phyloP scores from a whole-genome alignment of 2,113 vertebrate species.

The Neoarius graeffei region DNA sequence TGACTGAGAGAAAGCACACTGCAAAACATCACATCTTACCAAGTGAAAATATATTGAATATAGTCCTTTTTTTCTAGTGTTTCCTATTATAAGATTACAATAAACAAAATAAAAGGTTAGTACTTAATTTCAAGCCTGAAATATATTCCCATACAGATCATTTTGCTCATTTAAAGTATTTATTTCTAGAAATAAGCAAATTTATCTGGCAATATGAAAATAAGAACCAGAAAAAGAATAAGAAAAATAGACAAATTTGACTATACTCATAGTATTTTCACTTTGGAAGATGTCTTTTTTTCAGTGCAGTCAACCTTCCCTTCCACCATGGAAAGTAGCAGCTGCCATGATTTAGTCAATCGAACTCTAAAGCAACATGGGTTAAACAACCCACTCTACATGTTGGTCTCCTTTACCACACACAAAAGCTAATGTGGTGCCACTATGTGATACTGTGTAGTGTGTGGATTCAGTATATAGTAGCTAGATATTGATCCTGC shows the following conservation, averaged over 20 bases:
- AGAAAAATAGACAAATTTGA: neutral
- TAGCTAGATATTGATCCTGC: neutral
- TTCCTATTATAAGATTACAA: too few species aligned
- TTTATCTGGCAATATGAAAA: neutral
- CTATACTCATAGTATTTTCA: neutral
- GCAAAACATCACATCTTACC: neutral
- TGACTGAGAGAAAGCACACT: slow-evolving; percentile 36
- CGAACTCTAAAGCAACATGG: slow-evolving; percentile 30
- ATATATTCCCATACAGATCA: too few species aligned
- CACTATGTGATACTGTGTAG: neutral
- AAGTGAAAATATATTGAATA: neutral
- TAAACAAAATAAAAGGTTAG: too few species aligned
- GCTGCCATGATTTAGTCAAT: slow-evolving; percentile 43
- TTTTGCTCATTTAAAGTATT: neutral
- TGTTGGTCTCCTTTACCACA: neutral
- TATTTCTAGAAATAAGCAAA: neutral
- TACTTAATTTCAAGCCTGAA: too few species aligned
- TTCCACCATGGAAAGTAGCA: neutral
- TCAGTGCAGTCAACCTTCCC: slow-evolving; percentile 10
- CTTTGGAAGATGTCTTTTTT: neutral
- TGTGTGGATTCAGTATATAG: neutral
- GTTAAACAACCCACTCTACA: slow-evolving; percentile 26
- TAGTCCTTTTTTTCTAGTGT: too few species aligned
- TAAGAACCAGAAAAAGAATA: neutral
- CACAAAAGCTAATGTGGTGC: slow-evolving; percentile 8